Evolutionary conservation across 2,797 vertebrate genomes (phyloP).

Genomic region (Orientallactaga sibirica): DNA sequence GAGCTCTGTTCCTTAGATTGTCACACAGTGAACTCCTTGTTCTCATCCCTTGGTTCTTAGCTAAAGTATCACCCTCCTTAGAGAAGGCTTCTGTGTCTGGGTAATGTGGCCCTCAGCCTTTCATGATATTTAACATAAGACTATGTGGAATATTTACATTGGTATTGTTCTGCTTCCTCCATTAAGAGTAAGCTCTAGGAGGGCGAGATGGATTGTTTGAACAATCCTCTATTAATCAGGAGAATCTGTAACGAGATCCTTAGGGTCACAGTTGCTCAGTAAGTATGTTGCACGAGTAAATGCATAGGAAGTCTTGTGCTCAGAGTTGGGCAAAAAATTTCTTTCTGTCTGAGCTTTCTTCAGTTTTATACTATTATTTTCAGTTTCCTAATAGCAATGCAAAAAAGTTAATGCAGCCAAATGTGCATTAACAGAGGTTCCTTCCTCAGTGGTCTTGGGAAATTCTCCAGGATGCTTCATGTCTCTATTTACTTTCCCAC

Average conservation of each 20-base stretch:
- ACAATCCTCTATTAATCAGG: background rate
- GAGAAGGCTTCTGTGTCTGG: background rate
- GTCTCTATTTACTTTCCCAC: background rate
- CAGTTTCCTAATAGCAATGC: background rate
- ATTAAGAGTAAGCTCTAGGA: background rate
- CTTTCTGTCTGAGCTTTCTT: background rate
- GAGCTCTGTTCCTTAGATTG: background rate
- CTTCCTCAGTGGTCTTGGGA: background rate
- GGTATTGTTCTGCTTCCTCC: background rate
- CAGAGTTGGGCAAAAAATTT: background rate
- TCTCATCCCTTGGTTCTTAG: background rate
- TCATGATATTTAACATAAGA: background rate
- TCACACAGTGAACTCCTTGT: background rate
- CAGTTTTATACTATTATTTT: background rate
- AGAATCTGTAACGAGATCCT: background rate
- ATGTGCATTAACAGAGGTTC: background rate
- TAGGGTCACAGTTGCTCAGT: background rate
- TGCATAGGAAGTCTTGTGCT: background rate
- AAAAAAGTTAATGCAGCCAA: background rate
- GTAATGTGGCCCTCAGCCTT: background rate
- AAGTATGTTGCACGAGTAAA: background rate
- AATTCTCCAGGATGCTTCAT: background rate
- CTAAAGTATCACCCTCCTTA: background rate
- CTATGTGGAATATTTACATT: background rate
- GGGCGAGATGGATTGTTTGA: background rate